These are phyloP conservation scores for Tetragnatha montana DNA, from an alignment of 2,888 invertebrate species.

Conservation along the genomic window DNA sequence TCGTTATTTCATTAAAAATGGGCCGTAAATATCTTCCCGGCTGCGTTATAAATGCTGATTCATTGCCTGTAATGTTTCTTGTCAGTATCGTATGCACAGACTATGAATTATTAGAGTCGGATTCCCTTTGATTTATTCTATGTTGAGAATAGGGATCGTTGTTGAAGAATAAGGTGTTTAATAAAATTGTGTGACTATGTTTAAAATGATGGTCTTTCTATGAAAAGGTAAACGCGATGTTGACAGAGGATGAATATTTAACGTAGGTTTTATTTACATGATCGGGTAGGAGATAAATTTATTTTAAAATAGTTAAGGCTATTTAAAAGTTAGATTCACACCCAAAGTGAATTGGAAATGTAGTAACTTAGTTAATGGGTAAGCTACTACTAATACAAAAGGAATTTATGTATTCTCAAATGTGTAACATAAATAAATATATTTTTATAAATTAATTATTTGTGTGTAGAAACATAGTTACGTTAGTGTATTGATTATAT, in stretches of 20 bases:
- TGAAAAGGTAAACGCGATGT: background rate
- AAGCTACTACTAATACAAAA: too few relatives aligned
- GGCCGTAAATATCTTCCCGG: slow-evolving; percentile 29
- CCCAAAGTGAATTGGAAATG: too few relatives aligned
- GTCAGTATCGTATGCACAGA: background rate
- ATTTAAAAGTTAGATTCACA: too few relatives aligned
- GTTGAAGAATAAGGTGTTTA: background rate
- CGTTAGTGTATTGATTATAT: too few relatives aligned
- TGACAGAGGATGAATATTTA: background rate
- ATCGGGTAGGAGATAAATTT: too few relatives aligned
- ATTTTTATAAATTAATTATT: too few relatives aligned
- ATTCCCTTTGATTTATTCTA: slow-evolving; percentile 3
- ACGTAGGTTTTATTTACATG: background rate
- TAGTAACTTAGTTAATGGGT: too few relatives aligned
- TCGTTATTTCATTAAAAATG: slow-evolving; percentile 51
- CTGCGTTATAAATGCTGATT: slow-evolving; percentile 26
- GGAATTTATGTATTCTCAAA: too few relatives aligned
- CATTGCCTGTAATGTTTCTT: slow-evolving; percentile 11
- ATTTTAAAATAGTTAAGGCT: too few relatives aligned
- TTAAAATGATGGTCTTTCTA: background rate
- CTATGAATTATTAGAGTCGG: slow-evolving; percentile 4
- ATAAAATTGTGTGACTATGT: too few relatives aligned
- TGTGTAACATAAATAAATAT: too few relatives aligned
- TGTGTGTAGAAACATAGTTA: too few relatives aligned
- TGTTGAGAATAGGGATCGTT: background rate